A percentile compares a stretch with the other conserved stretches of the same genome.
These are phyloP conservation scores for Plemyria rubiginata DNA, from an alignment of 2,888 invertebrate genomes.

Conservation along the genomic window DNA sequence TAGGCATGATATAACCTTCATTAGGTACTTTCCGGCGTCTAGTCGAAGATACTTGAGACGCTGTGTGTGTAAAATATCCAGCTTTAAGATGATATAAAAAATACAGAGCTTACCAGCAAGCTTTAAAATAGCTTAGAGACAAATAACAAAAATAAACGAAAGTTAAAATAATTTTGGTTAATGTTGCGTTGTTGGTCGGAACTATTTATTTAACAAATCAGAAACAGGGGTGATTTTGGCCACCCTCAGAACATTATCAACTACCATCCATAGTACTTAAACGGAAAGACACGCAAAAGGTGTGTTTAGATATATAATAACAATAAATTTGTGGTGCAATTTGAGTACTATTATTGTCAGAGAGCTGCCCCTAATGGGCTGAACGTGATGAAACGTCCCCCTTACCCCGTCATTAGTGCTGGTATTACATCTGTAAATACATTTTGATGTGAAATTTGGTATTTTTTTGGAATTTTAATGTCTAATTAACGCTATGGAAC, in stretches of 20 bases:
- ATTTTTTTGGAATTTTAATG: constrained; percentile 35
- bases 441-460: constrained; percentile 34
- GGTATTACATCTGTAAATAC: constrained; percentile 47
- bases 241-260: constrained; percentile 20
- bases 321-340: constrained; percentile 72
- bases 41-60: too few species aligned
- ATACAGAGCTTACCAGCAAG: too few species aligned
- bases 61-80: too few species aligned
- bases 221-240: background rate
- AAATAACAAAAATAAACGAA: background rate
- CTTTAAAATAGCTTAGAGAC: background rate
- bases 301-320: constrained; percentile 65
- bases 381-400: constrained; percentile 69
- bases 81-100: too few species aligned
- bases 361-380: constrained; percentile 62
- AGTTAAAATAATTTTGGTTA: background rate
- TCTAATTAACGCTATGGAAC: constrained; percentile 14
- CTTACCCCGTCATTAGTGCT: constrained; percentile 47
- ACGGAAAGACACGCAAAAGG: constrained; percentile 59
- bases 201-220: background rate
- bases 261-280: constrained; percentile 43
- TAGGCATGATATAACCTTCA: too few species aligned
- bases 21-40: too few species aligned
- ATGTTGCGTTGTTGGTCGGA: background rate
- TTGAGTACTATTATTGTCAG: constrained; percentile 69